Percentiles rank a stretch among this genome's conserved stretches.
Conservation (phyloP, 1,140 invertebrate species). For the Bombus consobrinus region DNA sequence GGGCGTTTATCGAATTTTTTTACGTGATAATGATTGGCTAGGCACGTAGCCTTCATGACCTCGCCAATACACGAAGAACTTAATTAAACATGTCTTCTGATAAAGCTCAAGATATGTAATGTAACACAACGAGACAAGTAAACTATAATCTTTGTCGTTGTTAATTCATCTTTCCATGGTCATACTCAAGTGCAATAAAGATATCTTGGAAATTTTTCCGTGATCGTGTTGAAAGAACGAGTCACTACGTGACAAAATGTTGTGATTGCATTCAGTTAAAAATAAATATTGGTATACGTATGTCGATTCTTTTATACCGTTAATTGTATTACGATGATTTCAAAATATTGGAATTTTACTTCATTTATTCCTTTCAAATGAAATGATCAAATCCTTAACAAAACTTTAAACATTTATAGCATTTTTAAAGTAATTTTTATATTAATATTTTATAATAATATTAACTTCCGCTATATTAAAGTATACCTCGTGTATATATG, state of each 20-base stretch:
- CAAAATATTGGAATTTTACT: too few relatives aligned
- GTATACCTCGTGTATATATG: too few relatives aligned
- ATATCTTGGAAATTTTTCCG: background rate
- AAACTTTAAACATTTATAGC: too few relatives aligned
- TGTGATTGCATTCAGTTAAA: too few relatives aligned
- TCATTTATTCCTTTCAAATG: too few relatives aligned
- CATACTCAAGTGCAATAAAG: background rate
- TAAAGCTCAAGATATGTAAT: background rate
- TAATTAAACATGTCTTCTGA: conserved; percentile 12
- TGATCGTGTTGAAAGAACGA: background rate
- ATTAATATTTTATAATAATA: too few relatives aligned
- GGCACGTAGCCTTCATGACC: background rate
- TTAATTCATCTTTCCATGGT: background rate
- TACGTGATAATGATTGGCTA: background rate
- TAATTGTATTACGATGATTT: too few relatives aligned
- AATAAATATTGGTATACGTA: too few relatives aligned
- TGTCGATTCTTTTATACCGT: too few relatives aligned
- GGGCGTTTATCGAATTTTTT: background rate
- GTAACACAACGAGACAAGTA: background rate
- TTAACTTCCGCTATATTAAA: background rate
- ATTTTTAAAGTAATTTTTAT: too few relatives aligned
- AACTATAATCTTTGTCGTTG: background rate
- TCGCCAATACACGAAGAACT: background rate
- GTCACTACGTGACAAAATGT: background rate
- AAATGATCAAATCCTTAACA: too few relatives aligned